phyloP scores from a whole-genome alignment of 2,797 vertebrate species.

The Calcarius lapponicus region DNA sequence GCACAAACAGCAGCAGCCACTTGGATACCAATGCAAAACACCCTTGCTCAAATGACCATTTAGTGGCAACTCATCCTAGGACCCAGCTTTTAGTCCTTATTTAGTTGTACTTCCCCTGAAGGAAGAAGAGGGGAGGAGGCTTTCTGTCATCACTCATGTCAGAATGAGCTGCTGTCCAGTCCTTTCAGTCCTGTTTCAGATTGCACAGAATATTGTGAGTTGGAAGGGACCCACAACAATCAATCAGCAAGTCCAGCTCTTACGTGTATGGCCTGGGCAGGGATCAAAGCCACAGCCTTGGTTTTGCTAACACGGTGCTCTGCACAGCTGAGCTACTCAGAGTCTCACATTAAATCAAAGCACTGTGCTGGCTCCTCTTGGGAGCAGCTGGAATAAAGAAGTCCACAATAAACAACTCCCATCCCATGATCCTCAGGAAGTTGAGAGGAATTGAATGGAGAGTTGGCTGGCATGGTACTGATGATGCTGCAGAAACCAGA shows the following conservation, averaged over 20 bases:
- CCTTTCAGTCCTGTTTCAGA: background rate
- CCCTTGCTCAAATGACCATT: background rate
- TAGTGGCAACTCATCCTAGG: background rate
- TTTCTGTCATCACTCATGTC: background rate
- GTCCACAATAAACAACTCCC: background rate
- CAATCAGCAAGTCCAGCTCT: background rate
- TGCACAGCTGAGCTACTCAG: background rate
- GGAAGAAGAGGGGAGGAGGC: background rate
- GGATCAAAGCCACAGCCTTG: background rate
- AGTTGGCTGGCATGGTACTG: background rate
- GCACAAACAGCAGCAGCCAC: constrained; percentile 25
- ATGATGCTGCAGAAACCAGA: background rate
- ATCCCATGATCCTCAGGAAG: accelerated
- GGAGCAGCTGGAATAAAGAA: background rate
- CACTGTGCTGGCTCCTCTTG: background rate
- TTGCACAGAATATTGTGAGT: background rate
- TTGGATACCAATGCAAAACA: constrained; percentile 35
- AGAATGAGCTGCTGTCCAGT: background rate
- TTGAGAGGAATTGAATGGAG: background rate
- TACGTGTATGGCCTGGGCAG: background rate
- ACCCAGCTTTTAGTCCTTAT: constrained; percentile 27
- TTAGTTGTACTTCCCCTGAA: background rate
- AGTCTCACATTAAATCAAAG: accelerated
- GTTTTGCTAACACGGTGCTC: background rate
- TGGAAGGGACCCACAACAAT: background rate